Base-by-base conservation (phyloP, 1,140 invertebrate species). In the Drosophila serrata region DNA sequence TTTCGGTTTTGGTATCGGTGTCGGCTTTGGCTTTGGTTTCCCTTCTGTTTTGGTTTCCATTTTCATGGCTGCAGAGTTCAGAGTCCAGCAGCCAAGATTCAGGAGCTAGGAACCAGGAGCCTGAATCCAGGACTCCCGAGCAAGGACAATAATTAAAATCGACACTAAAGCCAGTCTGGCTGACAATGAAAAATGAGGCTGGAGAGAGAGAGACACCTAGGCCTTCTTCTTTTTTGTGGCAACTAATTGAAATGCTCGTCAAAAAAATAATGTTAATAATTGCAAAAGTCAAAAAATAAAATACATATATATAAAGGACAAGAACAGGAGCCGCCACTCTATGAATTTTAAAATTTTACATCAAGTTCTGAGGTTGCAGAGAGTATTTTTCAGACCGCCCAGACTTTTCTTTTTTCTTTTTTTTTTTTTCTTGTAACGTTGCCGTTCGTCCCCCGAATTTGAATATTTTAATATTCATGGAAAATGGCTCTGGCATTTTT, bases 391-490 rank as follows among this genome's bases (percentile, higher is more conserved):
- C 37, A 19, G 39, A 39, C 58, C 24, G 48, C 13, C 13, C 27
- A 22, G 29, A 19, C 45, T 12, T 8, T 39, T 57, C 51, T 62
- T 22, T 35, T 39, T 27, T 29, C 33, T 35, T 35, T 19, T 13
- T 11, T 45, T 43, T 57, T 15, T 11, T 3, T 40, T 8, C n/a
- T n/a, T n/a, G n/a, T n/a, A n/a, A 24, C 43, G 19, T 29, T 29
- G 39, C 8, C 40, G 6, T 1, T 46, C 24, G 15, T 9, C 35
- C n/a, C 77, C n/a, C 77, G 73, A 87, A 87, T 87, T 87, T 87
- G 81, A 88, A 88, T 88, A 88, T 88, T 88, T 88, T 88, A 88
- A 88, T 88, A 88, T 88, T 88, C 87, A 88, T 88, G 84, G 77
- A 65, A 90, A 84, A 84, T 75, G 80, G 76, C 73, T 79, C 73